Conservation (phyloP, 2,797 vertebrate genomes). For the Characodon lateralis region DNA sequence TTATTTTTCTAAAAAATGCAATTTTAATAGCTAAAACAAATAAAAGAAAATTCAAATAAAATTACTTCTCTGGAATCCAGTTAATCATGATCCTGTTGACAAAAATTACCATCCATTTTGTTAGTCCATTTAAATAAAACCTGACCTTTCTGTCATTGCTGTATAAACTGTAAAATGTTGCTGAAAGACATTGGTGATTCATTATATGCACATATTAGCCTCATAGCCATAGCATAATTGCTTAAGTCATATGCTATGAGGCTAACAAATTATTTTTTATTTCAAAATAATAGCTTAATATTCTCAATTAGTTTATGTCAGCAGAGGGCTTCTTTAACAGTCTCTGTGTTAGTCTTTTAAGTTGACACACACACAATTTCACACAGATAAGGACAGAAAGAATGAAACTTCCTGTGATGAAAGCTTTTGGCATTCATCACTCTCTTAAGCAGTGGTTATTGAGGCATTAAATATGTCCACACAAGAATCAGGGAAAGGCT, state of each 20-base stretch:
- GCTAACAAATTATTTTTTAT: constrained; percentile 8
- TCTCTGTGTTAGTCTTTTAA: constrained; percentile 9
- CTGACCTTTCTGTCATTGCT: not conserved
- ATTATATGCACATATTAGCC: too few species aligned
- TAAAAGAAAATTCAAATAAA: not conserved
- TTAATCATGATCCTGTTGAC: not conserved
- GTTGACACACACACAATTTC: constrained; percentile 14
- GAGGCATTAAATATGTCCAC: constrained; percentile 83
- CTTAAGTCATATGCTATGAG: too few species aligned
- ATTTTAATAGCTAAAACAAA: not conserved
- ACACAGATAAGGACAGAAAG: constrained; percentile 29
- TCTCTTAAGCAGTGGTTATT: constrained; percentile 80
- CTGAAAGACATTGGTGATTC: constrained; percentile 13
- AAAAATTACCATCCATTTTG: not conserved
- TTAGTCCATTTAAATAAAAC: not conserved
- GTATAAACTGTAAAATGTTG: constrained; percentile 32
- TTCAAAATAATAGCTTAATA: constrained; percentile 52
- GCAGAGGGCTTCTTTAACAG: constrained; percentile 53
- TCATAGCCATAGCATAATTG: too few species aligned
- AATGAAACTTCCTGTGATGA: constrained; percentile 62
- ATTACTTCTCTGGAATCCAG: not conserved
- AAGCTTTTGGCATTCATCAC: constrained; percentile 77
- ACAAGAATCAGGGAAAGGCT: constrained; percentile 77
- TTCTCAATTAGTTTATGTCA: constrained; percentile 47
- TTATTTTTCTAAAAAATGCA: not conserved